Base-by-base conservation (phyloP, 2,797 vertebrate species). In the Danio aesculapii region DNA sequence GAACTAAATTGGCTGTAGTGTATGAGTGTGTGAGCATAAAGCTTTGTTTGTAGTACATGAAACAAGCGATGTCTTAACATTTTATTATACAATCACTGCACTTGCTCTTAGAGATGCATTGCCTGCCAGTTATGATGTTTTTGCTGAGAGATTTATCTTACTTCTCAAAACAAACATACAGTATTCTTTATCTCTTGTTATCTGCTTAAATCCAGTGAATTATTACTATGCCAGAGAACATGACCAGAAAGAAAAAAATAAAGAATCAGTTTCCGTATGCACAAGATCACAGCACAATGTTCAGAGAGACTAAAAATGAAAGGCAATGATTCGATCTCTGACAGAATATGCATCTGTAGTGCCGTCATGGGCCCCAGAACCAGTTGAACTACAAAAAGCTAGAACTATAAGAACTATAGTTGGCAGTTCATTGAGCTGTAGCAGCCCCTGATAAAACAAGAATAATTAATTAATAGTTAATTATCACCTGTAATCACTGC, bases 51-150 rank as follows among this genome's bases (percentile, higher is more conserved):
- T 14, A 10, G 17, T 41, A 41, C 76, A 78, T 17, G 6, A 21
- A 57, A 57, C 50, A 21, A 46, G 46, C 50, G 1, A 78, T 41
- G 46, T 49, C 44, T 41, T 50, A 55, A 57, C 41, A 67, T 69
- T 78, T 59, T 50, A 78, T 78, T 78, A 69, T 57, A 44, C 69
- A 57, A 50, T 50, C 58, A 69, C 53, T 67, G 62, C n/a, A 16
- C 19, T 46, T 67, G 44, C 68, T 49, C 44, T 69, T 21, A 5
- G 43, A 30, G 44, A 59, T 49, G 21, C 66, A 43, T 67, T 61
- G 12, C 16, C 64, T 78, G 76, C 19, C 16, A 78, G 64, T 69
- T 59, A 19, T 77, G 52, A 53, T 55, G 53, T 67, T 67, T 67
- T 30, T 55, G 50, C 50, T 55, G 50, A 66, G 39, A 19, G 62